Evolutionary conservation across 2,797 vertebrate genomes (phyloP), one percentile per base, ranked within the genome.

Genomic region (Delichon dasypus): DNA sequence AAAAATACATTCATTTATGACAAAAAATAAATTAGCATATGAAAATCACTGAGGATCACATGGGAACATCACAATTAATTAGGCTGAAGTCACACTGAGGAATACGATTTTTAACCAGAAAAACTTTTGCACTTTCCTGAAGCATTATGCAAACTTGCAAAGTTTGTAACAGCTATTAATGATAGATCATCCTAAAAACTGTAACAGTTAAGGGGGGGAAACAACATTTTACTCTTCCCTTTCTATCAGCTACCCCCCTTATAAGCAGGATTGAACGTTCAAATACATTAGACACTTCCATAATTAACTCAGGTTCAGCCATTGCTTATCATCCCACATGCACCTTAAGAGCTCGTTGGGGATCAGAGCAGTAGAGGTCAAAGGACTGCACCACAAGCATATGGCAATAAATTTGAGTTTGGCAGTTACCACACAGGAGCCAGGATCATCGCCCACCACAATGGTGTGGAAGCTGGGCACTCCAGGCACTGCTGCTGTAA

Each of bases 381-480:
- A 60, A 4, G 8, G 66, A 51, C 3, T 7, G 26, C 47, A 51
- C 51, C 54, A 25, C n/a, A n/a, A 71, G 78, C n/a, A 44, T 62
- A 19, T 0, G 21, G 60, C 61, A 88, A 9, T 54, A 79, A 79
- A 64, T 34, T 0, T 9, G 42, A 80, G 54, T 40, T 5, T 27
- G 27, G 75, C 68, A 67, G 71, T 14, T 15, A 45, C 12, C 61
- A 65, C 1, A 2, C 58, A 60, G 71, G 5, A 62, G 54, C 44
- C 51, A 57, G n/a, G 57, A 40, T 26, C 71, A 84, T 32, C 17
- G 0, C 32, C 32, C 74, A 78, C 30, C 51, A 62, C 54, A 21
- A 11, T 5, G 29, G 36, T 20, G 7, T 38, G 1, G 9, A 74
- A 87, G 50, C 50, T 23, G 38, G 0, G 0, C 2, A 0, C 16